phyloP scores from a whole-genome alignment of 2,888 invertebrate species.

The Alviniconcha strummeri region DNA sequence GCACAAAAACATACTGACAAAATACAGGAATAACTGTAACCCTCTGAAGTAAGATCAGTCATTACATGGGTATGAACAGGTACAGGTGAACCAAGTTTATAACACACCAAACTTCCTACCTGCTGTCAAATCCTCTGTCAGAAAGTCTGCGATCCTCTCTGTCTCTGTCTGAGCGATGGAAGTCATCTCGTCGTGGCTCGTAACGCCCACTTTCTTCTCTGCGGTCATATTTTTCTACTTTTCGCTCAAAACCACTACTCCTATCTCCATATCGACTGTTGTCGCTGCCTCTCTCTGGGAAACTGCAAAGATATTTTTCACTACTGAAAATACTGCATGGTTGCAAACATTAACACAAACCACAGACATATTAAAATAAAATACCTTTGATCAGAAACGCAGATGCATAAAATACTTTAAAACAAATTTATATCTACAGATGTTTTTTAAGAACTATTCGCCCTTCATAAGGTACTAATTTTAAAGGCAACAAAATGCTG shows the following conservation, averaged over 20 bases:
- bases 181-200: slow-evolving; percentile 30
- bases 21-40: too few relatives aligned
- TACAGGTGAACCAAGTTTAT: neutral
- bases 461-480: too few relatives aligned
- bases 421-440: too few relatives aligned
- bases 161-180: slow-evolving; percentile 27
- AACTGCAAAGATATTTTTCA: neutral
- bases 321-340: too few relatives aligned
- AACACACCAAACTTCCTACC: neutral
- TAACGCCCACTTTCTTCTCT: slow-evolving; percentile 42
- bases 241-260: slow-evolving; percentile 29
- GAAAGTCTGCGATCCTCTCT: slow-evolving; percentile 24
- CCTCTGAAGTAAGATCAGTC: neutral
- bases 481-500: too few relatives aligned
- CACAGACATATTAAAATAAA: too few relatives aligned
- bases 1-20: too few relatives aligned
- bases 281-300: neutral
- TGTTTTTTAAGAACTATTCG: too few relatives aligned
- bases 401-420: too few relatives aligned
- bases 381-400: too few relatives aligned
- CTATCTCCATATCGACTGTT: neutral
- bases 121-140: slow-evolving; percentile 27
- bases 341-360: too few relatives aligned
- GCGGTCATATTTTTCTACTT: slow-evolving; percentile 49
- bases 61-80: too few relatives aligned